Evolutionary conservation across 2,888 invertebrate species (phyloP).

Genomic region (Hipparchia semele): DNA sequence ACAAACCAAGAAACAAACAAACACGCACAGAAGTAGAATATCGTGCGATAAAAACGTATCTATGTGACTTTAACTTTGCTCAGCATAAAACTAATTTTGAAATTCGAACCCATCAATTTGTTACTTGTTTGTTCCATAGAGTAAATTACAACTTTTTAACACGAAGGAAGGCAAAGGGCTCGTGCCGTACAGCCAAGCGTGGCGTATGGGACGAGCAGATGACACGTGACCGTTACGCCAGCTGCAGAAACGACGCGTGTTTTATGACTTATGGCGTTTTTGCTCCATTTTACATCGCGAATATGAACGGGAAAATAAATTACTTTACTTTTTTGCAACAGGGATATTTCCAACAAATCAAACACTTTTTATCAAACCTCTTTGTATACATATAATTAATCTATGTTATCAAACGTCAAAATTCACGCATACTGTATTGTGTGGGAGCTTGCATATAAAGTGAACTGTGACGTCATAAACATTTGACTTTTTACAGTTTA

Average conservation of each 20-base stretch:
- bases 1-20: too few species aligned
- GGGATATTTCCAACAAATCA: too few species aligned
- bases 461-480: too few species aligned
- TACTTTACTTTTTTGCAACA: not conserved
- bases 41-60: not conserved
- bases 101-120: not conserved
- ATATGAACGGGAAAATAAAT: not conserved
- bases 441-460: too few species aligned
- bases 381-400: too few species aligned
- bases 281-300: slow-evolving; percentile 40
- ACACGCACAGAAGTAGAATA: too few species aligned
- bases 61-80: too few species aligned
- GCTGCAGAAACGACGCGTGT: slow-evolving; percentile 57
- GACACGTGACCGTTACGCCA: slow-evolving; percentile 82
- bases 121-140: not conserved
- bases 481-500: too few species aligned
- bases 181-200: slow-evolving; percentile 73
- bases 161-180: slow-evolving; percentile 43
- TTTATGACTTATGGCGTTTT: slow-evolving; percentile 22
- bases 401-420: too few species aligned
- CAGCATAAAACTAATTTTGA: not conserved
- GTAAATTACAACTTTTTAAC: slow-evolving; percentile 23
- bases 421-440: too few species aligned
- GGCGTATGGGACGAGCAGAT: slow-evolving; percentile 79
- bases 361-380: too few species aligned